Conservation (phyloP, 2,113 vertebrate genomes). For the Microcebus ravelobensis region DNA sequence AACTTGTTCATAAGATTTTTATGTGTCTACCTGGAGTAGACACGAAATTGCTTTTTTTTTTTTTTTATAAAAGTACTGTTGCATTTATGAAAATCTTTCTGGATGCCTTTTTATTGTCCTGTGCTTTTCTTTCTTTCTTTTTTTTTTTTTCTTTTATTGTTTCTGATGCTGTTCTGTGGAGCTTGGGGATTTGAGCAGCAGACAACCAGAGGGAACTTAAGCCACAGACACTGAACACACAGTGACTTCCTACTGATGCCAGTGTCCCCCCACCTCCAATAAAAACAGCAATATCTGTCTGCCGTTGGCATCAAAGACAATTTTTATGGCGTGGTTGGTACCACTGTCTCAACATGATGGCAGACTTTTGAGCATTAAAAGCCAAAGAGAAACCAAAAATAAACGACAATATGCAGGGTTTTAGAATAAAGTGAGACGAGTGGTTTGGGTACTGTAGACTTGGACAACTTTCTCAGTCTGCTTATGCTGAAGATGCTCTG, state of each 20-base stretch:
- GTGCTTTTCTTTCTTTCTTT: not conserved
- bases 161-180: constrained; percentile 78
- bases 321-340: constrained; percentile 79
- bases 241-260: constrained; percentile 77
- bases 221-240: constrained; percentile 71
- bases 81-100: constrained; percentile 83
- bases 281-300: constrained; percentile 80
- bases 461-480: not conserved
- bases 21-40: constrained; percentile 83
- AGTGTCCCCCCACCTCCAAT: constrained; percentile 74
- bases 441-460: constrained; percentile 52
- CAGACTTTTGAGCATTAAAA: constrained; percentile 74
- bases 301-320: constrained; percentile 84
- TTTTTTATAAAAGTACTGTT: constrained; percentile 70
- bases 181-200: constrained; percentile 81
- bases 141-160: constrained; percentile 77
- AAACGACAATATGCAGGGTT: constrained; percentile 39
- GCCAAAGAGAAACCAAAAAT: constrained; percentile 71
- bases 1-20: constrained; percentile 85
- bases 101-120: constrained; percentile 81
- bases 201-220: constrained; percentile 73
- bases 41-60: constrained; percentile 78
- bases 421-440: constrained; percentile 70
- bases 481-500: not conserved
- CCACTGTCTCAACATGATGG: constrained; percentile 67